A percentile compares a stretch with the other conserved stretches of the same genome.
These are phyloP conservation scores for Bradypodion pumilum DNA, from an alignment of 2,797 vertebrate species.

Conservation along the genomic window DNA sequence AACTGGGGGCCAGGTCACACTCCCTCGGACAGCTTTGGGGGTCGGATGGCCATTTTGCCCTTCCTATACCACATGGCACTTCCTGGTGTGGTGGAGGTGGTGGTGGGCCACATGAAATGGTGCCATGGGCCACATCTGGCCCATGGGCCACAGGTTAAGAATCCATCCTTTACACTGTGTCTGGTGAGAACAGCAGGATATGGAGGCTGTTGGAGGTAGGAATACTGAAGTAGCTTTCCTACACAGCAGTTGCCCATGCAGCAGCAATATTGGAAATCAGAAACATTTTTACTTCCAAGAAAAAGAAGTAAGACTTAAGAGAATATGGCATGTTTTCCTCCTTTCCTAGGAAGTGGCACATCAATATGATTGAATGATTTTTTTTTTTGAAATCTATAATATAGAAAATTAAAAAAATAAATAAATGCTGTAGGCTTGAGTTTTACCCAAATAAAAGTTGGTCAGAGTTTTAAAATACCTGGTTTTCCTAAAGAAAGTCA, in stretches of 20 bases:
- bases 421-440: neutral
- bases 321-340: too few species aligned
- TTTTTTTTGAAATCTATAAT: neutral
- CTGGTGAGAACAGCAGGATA: neutral
- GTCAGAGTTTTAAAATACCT: neutral
- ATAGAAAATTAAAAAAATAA: neutral
- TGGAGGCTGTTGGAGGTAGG: neutral
- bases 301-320: neutral
- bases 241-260: neutral
- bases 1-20: too few species aligned
- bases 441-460: neutral
- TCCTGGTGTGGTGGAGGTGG: too few species aligned
- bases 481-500: too few species aligned
- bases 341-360: neutral
- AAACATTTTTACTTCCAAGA: neutral
- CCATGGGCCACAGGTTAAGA: too few species aligned
- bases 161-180: too few species aligned
- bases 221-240: neutral
- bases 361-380: neutral
- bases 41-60: too few species aligned
- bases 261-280: neutral
- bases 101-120: too few species aligned
- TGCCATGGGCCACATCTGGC: too few species aligned
- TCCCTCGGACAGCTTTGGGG: too few species aligned
- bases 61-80: too few species aligned